Evolutionary conservation across 64 coral and sea anemone genomes (phyloP).

Genomic region (Pocillopora verrucosa): DNA sequence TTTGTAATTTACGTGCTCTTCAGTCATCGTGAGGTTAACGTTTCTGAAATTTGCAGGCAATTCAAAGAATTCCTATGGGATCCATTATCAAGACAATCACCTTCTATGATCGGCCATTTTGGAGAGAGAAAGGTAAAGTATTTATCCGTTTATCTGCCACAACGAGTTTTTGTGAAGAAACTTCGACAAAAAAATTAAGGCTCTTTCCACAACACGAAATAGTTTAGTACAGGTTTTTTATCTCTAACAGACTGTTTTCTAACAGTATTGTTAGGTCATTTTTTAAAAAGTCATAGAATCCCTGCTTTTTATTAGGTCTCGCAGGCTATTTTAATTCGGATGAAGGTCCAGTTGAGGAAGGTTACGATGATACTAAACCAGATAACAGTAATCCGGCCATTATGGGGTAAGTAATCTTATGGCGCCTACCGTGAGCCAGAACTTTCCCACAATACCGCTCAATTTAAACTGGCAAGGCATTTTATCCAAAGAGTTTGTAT

Average conservation of each 20-base stretch:
- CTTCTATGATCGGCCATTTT: slow-evolving; percentile 59
- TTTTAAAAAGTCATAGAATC: not conserved
- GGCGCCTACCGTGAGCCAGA: too few relatives aligned
- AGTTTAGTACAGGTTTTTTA: too few relatives aligned
- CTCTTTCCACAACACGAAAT: too few relatives aligned
- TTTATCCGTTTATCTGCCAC: not conserved
- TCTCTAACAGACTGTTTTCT: too few relatives aligned
- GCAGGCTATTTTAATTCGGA: slow-evolving; percentile 66
- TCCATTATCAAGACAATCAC: slow-evolving; percentile 72
- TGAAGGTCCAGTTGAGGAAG: slow-evolving; percentile 63
- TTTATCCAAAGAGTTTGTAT: too few relatives aligned
- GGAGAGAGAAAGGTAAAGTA: slow-evolving; percentile 64
- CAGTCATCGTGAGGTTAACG: not conserved
- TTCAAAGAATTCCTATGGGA: slow-evolving; percentile 75
- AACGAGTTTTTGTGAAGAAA: too few relatives aligned
- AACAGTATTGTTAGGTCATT: too few relatives aligned
- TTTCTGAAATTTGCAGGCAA: slow-evolving; percentile 19
- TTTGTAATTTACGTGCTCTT: too few relatives aligned
- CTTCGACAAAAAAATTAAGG: too few relatives aligned
- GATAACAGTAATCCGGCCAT: slow-evolving; percentile 59
- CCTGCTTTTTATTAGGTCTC: slow-evolving; percentile 33
- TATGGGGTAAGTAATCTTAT: slow-evolving; percentile 44
- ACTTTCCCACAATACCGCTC: too few relatives aligned
- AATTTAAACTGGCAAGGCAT: too few relatives aligned
- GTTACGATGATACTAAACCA: slow-evolving; percentile 74